Base-by-base conservation (phyloP, 2,113 vertebrate species). In the Dromaius novaehollandiae region DNA sequence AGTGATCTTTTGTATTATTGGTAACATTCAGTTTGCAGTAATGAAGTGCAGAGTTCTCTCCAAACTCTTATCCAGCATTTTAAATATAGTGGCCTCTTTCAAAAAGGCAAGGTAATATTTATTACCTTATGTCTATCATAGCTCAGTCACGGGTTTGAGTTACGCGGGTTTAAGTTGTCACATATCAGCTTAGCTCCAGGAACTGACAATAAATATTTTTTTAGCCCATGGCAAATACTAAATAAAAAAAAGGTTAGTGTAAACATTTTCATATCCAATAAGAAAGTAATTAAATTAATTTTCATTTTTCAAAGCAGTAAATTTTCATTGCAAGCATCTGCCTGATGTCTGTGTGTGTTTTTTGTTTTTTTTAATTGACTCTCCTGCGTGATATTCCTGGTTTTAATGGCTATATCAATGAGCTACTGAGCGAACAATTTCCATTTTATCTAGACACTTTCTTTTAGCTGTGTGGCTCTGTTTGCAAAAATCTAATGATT, bases 401-500 rank as follows among this genome's bases (percentile, higher is more conserved):
- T 78, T 80, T 86, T 86, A 86, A 64, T 32, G 51, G 32, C 40
- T 17, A 83, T 83, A 58, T 86, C 71, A 40, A 9, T 11, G 56
- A 87, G 56, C 56, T 60, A 25, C 5, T 32, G 60, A 80, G 73
- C 9, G 3, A 82, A 34, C 53, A 32, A 42, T 88, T 96, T 83
- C 69, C 63, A 68, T 92, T 96, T 95, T 77, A 92, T 75, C 65
- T 80, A 25, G 61, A 22, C 4, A 7, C 38, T 93, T 75, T 80
- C 46, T 93, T 83, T 74, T 34, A 90, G 76, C 86, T 69, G 46
- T 36, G n/a, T 86, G 83, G 88, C 81, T 90, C 53, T 46, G 50
- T 90, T 94, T 95, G 89, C 91, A 91, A 7, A 81, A 86, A 70
- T 58, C 6, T 25, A 74, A 84, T 75, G 79, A 63, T 92, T 96